Evolutionary conservation across 2,113 vertebrate species (phyloP).

Genomic region (Octodon degus): DNA sequence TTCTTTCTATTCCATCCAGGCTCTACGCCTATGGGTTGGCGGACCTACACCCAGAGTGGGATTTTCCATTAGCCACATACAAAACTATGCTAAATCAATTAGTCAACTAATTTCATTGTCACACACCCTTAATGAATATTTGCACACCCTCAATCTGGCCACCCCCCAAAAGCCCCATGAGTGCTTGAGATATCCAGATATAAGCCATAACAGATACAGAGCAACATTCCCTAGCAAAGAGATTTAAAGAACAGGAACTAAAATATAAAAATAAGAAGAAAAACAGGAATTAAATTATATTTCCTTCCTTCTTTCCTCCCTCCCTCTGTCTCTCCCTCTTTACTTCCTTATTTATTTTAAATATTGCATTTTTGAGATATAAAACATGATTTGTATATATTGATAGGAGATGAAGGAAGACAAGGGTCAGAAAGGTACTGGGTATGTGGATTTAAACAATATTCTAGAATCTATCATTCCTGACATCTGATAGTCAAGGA

Average conservation of each 20-base stretch:
- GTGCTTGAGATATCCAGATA: not conserved
- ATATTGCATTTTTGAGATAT: not conserved
- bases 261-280: no score
- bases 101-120: not conserved
- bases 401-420: not conserved
- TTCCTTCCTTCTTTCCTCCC: no score
- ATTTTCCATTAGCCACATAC: not conserved
- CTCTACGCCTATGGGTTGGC: not conserved
- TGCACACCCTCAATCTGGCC: not conserved
- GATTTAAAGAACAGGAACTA: slow-evolving; percentile 6
- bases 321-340: no score
- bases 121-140: not conserved
- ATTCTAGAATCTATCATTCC: not conserved
- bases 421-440: not conserved
- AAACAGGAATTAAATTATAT: not conserved
- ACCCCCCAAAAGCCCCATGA: not conserved
- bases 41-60: not conserved
- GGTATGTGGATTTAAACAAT: not conserved
- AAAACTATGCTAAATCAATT: not conserved
- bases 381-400: not conserved
- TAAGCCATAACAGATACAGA: not conserved
- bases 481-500: slow-evolving; percentile 15
- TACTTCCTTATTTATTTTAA: not conserved
- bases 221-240: not conserved
- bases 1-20: not conserved